phyloP scores from a whole-genome alignment of 2,888 invertebrate genomes.

The Parascotia fuliginaria region DNA sequence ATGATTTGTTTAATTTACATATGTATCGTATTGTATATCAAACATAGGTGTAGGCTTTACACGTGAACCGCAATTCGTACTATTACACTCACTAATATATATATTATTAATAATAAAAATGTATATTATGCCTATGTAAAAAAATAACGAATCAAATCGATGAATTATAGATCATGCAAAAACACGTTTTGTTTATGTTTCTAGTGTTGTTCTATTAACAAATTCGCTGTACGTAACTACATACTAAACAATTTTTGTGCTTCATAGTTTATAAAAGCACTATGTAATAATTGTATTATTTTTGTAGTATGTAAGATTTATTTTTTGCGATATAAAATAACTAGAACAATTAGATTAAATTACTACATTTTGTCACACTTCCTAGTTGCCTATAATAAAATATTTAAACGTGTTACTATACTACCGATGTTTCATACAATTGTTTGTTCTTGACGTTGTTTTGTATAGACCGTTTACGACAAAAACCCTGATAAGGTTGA shows the following conservation, averaged over 20 bases:
- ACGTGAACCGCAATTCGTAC: slow-evolving; percentile 19
- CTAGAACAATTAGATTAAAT: neutral
- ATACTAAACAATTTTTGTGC: too few species aligned
- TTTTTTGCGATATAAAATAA: too few species aligned
- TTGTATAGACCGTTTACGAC: neutral
- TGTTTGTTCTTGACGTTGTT: neutral
- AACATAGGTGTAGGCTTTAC: slow-evolving; percentile 18
- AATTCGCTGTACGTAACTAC: too few species aligned
- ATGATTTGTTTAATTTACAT: slow-evolving; percentile 30
- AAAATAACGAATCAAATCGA: neutral
- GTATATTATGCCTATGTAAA: neutral
- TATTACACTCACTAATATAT: neutral
- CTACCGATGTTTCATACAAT: neutral
- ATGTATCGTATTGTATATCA: slow-evolving; percentile 11
- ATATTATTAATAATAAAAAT: neutral
- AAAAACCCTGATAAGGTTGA: neutral
- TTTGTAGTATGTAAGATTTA: too few species aligned
- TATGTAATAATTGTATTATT: too few species aligned
- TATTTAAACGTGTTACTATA: neutral
- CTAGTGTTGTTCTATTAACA: neutral
- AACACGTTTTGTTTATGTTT: neutral
- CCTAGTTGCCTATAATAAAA: neutral
- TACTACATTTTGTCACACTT: neutral
- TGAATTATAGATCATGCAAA: neutral
- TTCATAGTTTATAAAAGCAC: too few species aligned